Evolutionary conservation across 2,797 vertebrate species (phyloP), one percentile per base, ranked within the genome.

Genomic region (Gymnoscopelus braueri): DNA sequence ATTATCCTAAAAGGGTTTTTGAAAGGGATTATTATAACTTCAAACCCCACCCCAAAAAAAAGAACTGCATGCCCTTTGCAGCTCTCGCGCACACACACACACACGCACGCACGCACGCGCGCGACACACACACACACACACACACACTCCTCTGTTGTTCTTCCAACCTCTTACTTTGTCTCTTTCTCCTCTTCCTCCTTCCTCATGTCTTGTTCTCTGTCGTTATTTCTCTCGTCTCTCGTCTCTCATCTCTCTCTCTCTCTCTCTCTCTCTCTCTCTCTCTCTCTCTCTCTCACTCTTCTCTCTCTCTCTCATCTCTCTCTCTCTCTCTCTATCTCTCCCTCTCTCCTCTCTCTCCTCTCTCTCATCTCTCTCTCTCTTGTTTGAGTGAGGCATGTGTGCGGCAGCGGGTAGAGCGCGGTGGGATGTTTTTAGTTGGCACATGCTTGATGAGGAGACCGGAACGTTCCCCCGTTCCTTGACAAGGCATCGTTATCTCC

Each of bases 361-460:
- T 26, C 9, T 1, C 61, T 3, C 57, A 10, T 52, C 32, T 11
- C 51, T 44, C 14, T 13, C 19, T n/a, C 35, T 61, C 10, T 63
- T 8, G 51, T 79, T 79, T 59, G 63, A 77, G 73, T 77, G 71
- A 61, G 72, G 66, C 76, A 19, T 19, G 12, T 35, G 32, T 35
- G 39, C 6, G 39, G 39, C 1, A 8, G 39, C 39, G 39, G 39
- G 66, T 61, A 53, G 64, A 65, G 60, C 65, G 65, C 64, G 52
- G 23, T 51, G 53, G 63, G 59, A 44, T 10, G 69, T 77, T 70
- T 84, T 72, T 49, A 23, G 60, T 63, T 58, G 68, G 77, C 60
- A 74, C 64, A 65, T 26, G 60, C 83, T 75, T 72, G 80, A 84
- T 74, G 63, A 62, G 39, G 55, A 73, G 77, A 82, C 84, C 64